These are phyloP conservation scores for Trisateles emortualis DNA, from an alignment of 2,888 invertebrate genomes.

Conservation along the genomic window DNA sequence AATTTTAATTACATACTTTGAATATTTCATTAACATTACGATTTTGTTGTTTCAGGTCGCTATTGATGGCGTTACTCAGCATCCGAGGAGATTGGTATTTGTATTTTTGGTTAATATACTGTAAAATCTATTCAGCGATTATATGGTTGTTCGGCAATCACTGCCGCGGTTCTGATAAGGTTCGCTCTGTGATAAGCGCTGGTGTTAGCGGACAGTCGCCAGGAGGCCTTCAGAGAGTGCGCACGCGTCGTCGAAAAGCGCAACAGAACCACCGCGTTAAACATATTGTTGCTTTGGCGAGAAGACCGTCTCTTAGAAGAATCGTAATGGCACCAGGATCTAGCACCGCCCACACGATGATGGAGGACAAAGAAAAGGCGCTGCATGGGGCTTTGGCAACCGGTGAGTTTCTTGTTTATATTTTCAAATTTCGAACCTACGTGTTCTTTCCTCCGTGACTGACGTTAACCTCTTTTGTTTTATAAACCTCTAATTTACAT, in stretches of 20 bases:
- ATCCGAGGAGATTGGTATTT: conserved; percentile 76
- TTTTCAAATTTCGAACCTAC: conserved; percentile 21
- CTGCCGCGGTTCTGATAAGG: conserved; percentile 82
- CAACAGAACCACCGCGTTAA: conserved; percentile 72
- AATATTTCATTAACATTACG: neutral
- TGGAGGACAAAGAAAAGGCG: conserved; percentile 84
- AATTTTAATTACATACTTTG: too few relatives aligned
- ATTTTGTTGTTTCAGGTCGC: conserved; percentile 76
- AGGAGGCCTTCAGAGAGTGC: conserved; percentile 78
- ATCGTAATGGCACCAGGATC: conserved; percentile 87
- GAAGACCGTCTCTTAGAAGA: conserved; percentile 79
- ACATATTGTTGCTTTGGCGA: conserved; percentile 76
- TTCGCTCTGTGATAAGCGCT: conserved; percentile 79
- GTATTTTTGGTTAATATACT: conserved; percentile 78
- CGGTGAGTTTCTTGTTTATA: conserved; percentile 57
- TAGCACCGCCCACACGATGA: conserved; percentile 84
- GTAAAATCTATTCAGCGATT: conserved; percentile 79
- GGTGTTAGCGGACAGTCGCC: conserved; percentile 77
- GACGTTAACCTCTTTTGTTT: conserved; percentile 34
- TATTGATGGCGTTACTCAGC: conserved; percentile 81
- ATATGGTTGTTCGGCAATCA: conserved; percentile 82
- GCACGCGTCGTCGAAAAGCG: conserved; percentile 78
- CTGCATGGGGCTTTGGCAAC: conserved; percentile 70
- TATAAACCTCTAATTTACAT: neutral
- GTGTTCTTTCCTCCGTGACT: conserved; percentile 4